phyloP scores from a whole-genome alignment of 2,888 invertebrate species.

The Tinea pellionella region DNA sequence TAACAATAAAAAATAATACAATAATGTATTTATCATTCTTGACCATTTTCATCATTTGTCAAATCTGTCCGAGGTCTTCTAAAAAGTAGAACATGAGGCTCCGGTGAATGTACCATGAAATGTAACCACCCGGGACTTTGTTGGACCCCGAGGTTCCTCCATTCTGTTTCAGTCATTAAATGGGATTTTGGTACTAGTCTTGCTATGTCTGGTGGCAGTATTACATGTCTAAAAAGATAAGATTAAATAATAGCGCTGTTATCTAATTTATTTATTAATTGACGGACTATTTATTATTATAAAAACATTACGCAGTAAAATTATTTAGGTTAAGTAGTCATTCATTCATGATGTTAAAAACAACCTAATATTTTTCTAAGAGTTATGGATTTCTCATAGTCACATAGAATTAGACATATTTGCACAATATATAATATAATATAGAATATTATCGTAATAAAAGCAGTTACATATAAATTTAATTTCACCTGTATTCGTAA shows the following conservation, averaged over 20 bases:
- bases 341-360: not conserved
- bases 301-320: too few species aligned
- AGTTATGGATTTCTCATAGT: not conserved
- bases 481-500: constrained; percentile 86
- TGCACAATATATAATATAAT: too few species aligned
- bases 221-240: constrained; percentile 80
- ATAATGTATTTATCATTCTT: not conserved
- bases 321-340: not conserved
- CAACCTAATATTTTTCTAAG: not conserved
- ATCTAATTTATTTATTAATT: not conserved
- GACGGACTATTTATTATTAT: too few species aligned
- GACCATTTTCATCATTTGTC: not conserved
- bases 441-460: not conserved
- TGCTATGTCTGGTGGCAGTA: constrained; percentile 86
- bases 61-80: constrained; percentile 66
- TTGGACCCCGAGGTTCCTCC: constrained; percentile 94
- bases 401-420: too few species aligned
- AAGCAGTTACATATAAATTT: not conserved
- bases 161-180: constrained; percentile 94
- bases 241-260: not conserved
- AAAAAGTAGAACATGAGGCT: constrained; percentile 89
- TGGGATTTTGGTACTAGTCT: constrained; percentile 89
- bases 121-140: constrained; percentile 89
- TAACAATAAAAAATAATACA: not conserved
- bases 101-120: constrained; percentile 92